Evolutionary conservation across 2,113 vertebrate genomes (phyloP).

Genomic region (Crypturellus undulatus): DNA sequence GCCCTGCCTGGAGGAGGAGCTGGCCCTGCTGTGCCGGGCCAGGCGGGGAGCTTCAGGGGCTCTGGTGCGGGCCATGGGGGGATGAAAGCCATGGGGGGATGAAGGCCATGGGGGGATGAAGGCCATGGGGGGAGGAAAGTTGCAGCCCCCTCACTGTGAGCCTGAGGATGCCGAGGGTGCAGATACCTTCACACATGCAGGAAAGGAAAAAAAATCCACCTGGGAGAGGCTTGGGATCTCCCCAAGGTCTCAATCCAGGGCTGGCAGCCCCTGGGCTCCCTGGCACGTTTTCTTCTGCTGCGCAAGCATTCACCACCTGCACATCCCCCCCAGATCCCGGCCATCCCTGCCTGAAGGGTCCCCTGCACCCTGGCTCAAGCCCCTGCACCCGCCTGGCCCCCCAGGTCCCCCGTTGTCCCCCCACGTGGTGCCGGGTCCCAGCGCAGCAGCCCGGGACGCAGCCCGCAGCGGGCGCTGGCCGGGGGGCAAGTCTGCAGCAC

Average conservation of each 20-base stretch:
- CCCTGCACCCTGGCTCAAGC: neutral
- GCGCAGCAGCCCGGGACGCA: neutral
- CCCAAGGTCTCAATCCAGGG: fast-evolving
- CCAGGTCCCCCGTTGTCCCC: neutral
- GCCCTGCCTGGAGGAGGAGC: neutral
- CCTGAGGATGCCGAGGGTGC: neutral
- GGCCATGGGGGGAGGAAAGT: fast-evolving
- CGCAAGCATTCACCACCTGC: fast-evolving
- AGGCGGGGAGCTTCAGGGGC: fast-evolving
- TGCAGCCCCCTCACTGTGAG: neutral
- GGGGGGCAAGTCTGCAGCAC: constrained; percentile 21
- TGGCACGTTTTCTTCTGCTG: neutral
- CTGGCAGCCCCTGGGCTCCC: neutral
- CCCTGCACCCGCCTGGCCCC: too few species aligned
- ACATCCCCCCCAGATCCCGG: neutral
- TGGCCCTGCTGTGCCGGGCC: fast-evolving
- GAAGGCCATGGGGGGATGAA: fast-evolving
- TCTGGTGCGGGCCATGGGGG: fast-evolving
- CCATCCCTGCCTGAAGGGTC: neutral
- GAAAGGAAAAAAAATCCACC: neutral
- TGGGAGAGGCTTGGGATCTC: fast-evolving
- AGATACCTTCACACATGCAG: neutral
- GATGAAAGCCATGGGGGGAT: too few species aligned
- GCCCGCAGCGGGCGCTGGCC: neutral
- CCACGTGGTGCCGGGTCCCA: fast-evolving